Evolutionary conservation across 2,888 invertebrate genomes (phyloP), one percentile per base, ranked within the genome.

Genomic region (Ennomos fuscantarius): DNA sequence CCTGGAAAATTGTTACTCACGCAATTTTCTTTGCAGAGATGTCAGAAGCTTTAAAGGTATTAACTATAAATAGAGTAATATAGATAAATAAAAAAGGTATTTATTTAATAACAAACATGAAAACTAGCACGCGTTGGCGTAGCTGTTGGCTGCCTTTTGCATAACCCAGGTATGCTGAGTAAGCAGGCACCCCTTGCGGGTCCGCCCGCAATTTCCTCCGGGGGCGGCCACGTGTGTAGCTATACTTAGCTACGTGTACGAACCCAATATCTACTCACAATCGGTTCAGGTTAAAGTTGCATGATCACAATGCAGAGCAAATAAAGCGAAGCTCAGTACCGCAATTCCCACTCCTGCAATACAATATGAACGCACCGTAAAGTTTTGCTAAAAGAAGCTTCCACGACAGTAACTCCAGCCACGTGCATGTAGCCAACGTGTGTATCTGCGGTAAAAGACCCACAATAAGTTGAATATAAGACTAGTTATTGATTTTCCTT

Each of bases 221-320:
- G 60, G 61, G 60, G 54, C 55, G 60, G 46, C 46, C 69, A 65
- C 67, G 57, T 60, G 54, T 60, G 39, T 48, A 43, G 10, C 39
- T 52, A 60, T 59, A 63, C 51, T 58, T 68, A 72, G 66, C 62
- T 69, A 70, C 64, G 74, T 66, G 74, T 69, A 72, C 68, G 76
- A 68, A 75, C 79, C 77, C 82, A 78, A 86, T 86, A 87, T 87
- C 82, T 73, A 78, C 78, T 78, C 72, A 81, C 82, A 84, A 84
- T 83, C 73, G 79, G 78, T 75, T 80, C 78, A 78, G 77, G 85
- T 87, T 86, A 87, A 89, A 87, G 75, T 87, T 87, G 84, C 80
- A 86, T 84, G 84, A 84, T 83, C 81, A 85, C 84, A 87, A 83
- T 84, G 81, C 83, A 82, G 82, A 84, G 74, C 76, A 79, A 88